Base-by-base conservation (phyloP, 2,888 invertebrate species). In the Erpobdella octoculata region DNA sequence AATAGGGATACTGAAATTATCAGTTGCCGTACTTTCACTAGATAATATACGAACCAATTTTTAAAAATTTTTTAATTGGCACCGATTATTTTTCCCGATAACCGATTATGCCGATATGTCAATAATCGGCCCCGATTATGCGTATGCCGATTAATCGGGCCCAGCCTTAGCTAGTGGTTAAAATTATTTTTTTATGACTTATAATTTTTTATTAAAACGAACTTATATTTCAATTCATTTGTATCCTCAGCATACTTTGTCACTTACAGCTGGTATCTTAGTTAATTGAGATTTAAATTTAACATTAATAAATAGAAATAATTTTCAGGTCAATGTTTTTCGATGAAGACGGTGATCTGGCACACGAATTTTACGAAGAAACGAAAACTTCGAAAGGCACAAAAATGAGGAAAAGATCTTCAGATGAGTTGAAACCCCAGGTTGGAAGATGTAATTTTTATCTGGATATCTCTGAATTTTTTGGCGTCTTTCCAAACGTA, bases 301-400 rank as follows among this genome's bases (percentile, higher is more conserved):
- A 18, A 33, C 62, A 33, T 28, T 18, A 33, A 33, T 62, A 8
- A n/a, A n/a, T 1, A 33, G n/a, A 31, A 62, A 33, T 5, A 62
- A 8, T 6, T 62, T 4, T 72, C 66, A 86, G 86, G 53, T 85
- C 85, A 1, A 84, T 85, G 84, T 86, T 80, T 76, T 82, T 86
- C 78, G 86, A 86, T 79, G 85, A 86, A 76, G 86, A 86, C 79
- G 86, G 86, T 37, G 86, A 86, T 76, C 76, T 86, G 33, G 86
- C 86, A 4, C 85, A 86, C 79, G 86, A 86, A 78, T 86, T 86
- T 76, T 86, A 86, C 77, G 81, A 84, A 73, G 86, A 86, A 80
- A 82, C 83, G 18, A 25, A 38, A 35, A 73, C 72, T 15, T 78
- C 61, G 75, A 78, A 46, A 70, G 77, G 70, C 76, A 77, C 41